phyloP scores from a whole-genome alignment of 53 echinoderm and acorn worm species.

The Astropecten irregularis region DNA sequence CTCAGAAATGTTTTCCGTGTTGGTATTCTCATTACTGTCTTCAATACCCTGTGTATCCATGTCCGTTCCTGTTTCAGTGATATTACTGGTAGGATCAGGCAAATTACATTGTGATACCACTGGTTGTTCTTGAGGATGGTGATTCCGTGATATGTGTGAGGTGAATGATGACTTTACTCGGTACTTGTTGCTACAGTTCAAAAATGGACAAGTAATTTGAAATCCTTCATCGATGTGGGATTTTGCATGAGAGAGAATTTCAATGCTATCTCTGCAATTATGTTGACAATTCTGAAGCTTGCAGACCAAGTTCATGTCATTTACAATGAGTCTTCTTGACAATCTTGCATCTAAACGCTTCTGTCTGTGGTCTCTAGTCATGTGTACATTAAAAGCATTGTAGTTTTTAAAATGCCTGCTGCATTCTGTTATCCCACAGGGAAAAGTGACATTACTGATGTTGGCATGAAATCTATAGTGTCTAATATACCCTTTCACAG shows the following conservation, averaged over 20 bases:
- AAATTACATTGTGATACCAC: too few species aligned
- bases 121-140: too few species aligned
- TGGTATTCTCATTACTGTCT: not conserved
- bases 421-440: not conserved
- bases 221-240: not conserved
- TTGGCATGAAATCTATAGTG: too few species aligned
- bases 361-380: too few species aligned
- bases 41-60: not conserved
- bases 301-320: too few species aligned
- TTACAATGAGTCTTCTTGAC: too few species aligned
- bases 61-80: not conserved
- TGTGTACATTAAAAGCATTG: not conserved
- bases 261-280: not conserved
- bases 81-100: too few species aligned
- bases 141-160: not conserved
- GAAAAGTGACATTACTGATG: too few species aligned
- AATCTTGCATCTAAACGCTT: too few species aligned
- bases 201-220: not conserved
- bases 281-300: not conserved
- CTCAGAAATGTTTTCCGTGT: too few species aligned
- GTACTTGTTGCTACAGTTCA: not conserved
- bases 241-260: not conserved
- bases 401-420: not conserved
- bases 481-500: too few species aligned
- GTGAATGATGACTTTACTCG: not conserved